phyloP scores from a whole-genome alignment of 2,113 vertebrate genomes.

The Sylvilagus bachmani region DNA sequence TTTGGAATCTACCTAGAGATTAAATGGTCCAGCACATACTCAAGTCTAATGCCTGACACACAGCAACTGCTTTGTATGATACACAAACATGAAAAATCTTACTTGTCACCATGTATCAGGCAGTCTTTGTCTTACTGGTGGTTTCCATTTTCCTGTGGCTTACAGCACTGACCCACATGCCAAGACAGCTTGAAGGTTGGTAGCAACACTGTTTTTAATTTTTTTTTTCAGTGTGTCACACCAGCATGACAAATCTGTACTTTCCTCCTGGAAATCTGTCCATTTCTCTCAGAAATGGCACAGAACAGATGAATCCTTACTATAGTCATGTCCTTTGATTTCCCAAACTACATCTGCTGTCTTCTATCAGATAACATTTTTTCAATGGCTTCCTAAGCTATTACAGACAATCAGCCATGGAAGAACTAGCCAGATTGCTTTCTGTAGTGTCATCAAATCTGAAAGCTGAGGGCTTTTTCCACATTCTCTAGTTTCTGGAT shows the following conservation, averaged over 20 bases:
- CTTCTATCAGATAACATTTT: background rate
- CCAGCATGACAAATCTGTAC: conserved; percentile 39
- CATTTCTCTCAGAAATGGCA: conserved; percentile 56
- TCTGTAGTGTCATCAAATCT: background rate
- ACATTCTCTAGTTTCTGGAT: background rate
- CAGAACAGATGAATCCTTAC: conserved; percentile 56
- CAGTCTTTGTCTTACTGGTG: background rate
- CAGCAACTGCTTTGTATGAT: background rate
- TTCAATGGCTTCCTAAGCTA: background rate
- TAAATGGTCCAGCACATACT: background rate
- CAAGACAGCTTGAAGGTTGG: conserved; percentile 12
- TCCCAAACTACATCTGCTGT: background rate
- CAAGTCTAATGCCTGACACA: background rate
- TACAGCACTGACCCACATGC: conserved; percentile 24
- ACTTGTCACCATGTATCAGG: background rate
- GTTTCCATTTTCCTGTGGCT: conserved; percentile 48
- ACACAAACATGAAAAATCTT: background rate
- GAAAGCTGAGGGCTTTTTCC: background rate
- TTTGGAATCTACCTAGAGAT: conserved; percentile 19
- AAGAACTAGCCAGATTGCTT: conserved; percentile 45
- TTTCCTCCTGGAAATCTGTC: background rate
- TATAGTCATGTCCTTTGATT: conserved; percentile 44
- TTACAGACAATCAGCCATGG: background rate
- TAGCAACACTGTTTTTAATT: conserved; percentile 34
- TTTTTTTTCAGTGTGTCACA: background rate